phyloP scores from a whole-genome alignment of 2,113 vertebrate genomes.

The Paramisgurnus dabryanus region DNA sequence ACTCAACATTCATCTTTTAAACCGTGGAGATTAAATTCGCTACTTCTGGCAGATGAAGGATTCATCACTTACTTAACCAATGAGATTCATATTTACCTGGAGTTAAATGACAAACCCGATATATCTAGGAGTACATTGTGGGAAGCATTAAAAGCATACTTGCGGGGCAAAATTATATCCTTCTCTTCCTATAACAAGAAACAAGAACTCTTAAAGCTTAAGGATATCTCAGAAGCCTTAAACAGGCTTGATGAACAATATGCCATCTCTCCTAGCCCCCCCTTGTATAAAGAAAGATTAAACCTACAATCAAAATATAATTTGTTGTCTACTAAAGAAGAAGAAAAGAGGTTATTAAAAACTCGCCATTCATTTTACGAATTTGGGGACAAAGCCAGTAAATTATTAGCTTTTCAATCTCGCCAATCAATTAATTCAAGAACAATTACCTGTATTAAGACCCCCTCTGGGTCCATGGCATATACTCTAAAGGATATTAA shows the following conservation, averaged over 20 bases:
- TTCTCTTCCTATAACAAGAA: no score
- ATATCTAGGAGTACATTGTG: no score
- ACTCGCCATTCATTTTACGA: background rate
- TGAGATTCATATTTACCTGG: background rate
- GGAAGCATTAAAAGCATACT: no score
- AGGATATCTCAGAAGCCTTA: no score
- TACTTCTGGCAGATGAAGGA: background rate
- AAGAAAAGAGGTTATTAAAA: background rate
- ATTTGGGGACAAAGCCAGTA: conserved; percentile 2
- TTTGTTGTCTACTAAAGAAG: background rate
- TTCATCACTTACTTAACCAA: background rate
- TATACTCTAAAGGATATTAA: background rate
- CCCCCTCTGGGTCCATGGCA: background rate
- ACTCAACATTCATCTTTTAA: background rate
- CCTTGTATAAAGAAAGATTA: no score
- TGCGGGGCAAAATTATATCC: no score
- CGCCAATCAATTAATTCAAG: background rate
- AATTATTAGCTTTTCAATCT: background rate
- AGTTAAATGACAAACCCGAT: no score
- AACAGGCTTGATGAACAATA: no score
- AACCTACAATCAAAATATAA: background rate
- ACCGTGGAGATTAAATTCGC: background rate
- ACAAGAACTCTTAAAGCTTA: no score
- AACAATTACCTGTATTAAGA: background rate
- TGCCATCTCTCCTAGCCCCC: no score